Evolutionary conservation across 2,797 vertebrate genomes (phyloP), one percentile per base, ranked within the genome.

Genomic region (Tokudaia tokunoshimensis): DNA sequence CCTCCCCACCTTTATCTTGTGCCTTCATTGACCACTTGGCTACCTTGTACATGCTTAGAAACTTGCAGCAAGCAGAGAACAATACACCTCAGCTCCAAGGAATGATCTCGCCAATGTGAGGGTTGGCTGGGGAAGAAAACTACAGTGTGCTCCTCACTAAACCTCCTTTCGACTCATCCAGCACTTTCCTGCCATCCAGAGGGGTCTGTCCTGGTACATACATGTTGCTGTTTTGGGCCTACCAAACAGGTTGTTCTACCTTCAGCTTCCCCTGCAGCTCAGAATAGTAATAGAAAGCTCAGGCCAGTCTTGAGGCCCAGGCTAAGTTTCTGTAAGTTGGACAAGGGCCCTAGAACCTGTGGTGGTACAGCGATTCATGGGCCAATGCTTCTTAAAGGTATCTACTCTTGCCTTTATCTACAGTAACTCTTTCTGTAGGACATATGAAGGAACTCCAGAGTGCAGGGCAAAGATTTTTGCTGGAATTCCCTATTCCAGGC

Each of bases 41-140:
- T 89, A 75, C 84, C 97, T 97, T 95, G 83, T 91, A 94, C 86
- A 87, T 75, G 79, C 95, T 61, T 72, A 95, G 92, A 97, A 76
- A 91, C 84, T 89, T 61, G 34, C 34, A 83, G 74, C 61, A 85
- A 95, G 94, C 67, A 84, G 92, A 95, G 75, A 96, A 96, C 55
- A 86, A 91, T 86, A 80, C 22, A 89, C 70, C 37, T 44, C 50
- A 86, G 76, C 37, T 93, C 88, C 74, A 59, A 90, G 65, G 44
- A 97, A 93, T 52, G 89, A 65, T 67, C 87, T 63, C 24, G 79
- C 11, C 78, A 67, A 78, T n/a, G 91, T 41, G 7, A 65, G 59
- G 50, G 34, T 76, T 96, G 44, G 50, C 86, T 96, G 47, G 63
- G 31, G 37, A 97, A 96, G 61, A 97, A 92, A 96, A 94, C 31